Evolutionary conservation across 2,888 invertebrate genomes (phyloP), one percentile per base, ranked within the genome.

Genomic region (Synanthedon andrenaeformis): DNA sequence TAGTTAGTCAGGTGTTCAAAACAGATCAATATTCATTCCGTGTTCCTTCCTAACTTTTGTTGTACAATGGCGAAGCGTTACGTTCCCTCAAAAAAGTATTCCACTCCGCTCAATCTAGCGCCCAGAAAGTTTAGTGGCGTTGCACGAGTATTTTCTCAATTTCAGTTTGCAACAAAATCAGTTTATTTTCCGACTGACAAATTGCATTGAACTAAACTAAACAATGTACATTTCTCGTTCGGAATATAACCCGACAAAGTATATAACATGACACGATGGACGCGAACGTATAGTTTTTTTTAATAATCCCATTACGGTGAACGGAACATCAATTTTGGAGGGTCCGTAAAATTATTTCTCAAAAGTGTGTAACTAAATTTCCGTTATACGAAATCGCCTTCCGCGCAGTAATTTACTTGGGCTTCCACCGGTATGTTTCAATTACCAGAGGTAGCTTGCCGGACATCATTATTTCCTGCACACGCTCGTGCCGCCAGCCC

Each of bases 91-190:
- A 75, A 76, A 75, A 76, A 70, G 66, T 69, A 69, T 75, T 77
- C 71, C 67, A 69, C 65, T 74, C 69, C 64, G 60, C 61, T 60
- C 63, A 65, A 61, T 64, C 63, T 67, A 63, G 66, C 69, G 62
- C 5, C 65, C 61, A 59, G 61, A 66, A 81, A 79, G 73, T 82
- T 78, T 58, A 65, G 69, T 71, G 65, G 72, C 61, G 65, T 66
- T 72, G 69, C 70, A 66, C 71, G 70, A 74, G 69, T 69, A 74
- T 80, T 82, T 79, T 79, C 82, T 79, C 82, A 79, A 81, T 82
- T 82, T 81, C 77, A 82, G 81, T 82, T 83, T 75, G 74, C 78
- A 84, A 83, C 80, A 82, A 83, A 81, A 82, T 82, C 79, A 76
- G 79, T 82, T 82, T 82, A 83, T 82, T 79, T 77, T 75, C 75